Base-by-base conservation (phyloP, 1,140 invertebrate species). In the Cepaea nemoralis region DNA sequence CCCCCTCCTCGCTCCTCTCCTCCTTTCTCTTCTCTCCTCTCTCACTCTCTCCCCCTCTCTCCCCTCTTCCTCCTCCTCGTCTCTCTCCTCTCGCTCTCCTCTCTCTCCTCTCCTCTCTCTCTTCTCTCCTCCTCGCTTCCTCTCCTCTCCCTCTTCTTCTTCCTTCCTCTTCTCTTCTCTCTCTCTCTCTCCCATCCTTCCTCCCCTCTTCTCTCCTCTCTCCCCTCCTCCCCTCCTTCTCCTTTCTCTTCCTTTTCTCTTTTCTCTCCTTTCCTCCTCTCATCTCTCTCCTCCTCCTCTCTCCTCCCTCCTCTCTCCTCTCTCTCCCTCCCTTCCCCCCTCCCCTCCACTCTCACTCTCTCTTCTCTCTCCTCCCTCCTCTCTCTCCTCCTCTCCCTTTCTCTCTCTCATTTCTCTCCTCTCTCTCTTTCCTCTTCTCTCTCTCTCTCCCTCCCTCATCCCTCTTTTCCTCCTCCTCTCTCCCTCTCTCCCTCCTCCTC, bases 271-370 rank as follows among this genome's bases (percentile, higher is more conserved):
- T n/a, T n/a, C n/a, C n/a, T n/a, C n/a, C n/a, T n/a, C n/a, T n/a
- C n/a, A n/a, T n/a, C n/a, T n/a, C n/a, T n/a, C n/a, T n/a, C n/a
- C n/a, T n/a, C n/a, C n/a, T n/a, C n/a, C n/a, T n/a, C 10, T 33
- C 35, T 50, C 2, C 50, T 59, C 74, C 2, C 73, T 0, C 19
- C 19, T 39, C 35, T 33, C 33, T 50, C n/a, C 74, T 59, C 48
- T 14, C 74, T 55, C 74, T 39, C 35, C 50, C 59, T 50, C 33
- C n/a, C n/a, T n/a, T n/a, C n/a, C n/a, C n/a, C n/a, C n/a, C n/a
- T n/a, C n/a, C n/a, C n/a, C n/a, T n/a, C n/a, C n/a, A n/a, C n/a
- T n/a, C n/a, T n/a, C n/a, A n/a, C n/a, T n/a, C n/a, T n/a, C n/a
- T n/a, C n/a, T n/a, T n/a, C n/a, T n/a, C 45, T 35, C 45, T 37